Percentiles rank a stretch among this genome's conserved stretches.
phyloP scores from a whole-genome alignment of 2,113 vertebrate genomes.

The Excalfactoria chinensis region DNA sequence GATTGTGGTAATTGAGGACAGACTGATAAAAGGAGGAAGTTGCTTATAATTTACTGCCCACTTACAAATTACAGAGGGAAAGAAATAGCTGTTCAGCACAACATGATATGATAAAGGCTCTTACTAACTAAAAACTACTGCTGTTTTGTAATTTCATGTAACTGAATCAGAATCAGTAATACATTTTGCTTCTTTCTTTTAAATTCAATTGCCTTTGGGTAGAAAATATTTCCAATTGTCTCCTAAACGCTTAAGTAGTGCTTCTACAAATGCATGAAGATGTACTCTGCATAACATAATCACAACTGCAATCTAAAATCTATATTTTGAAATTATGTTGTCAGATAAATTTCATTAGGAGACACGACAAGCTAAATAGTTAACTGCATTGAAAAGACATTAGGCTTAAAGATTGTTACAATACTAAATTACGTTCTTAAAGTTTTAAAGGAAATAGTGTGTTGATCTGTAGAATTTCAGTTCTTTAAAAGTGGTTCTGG shows the following conservation, averaged over 20 bases:
- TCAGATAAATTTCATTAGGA: background rate
- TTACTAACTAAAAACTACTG: background rate
- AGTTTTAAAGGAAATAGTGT: background rate
- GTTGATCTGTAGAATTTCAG: background rate
- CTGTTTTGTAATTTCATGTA: background rate
- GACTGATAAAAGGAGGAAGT: background rate
- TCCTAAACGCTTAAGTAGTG: constrained; percentile 2
- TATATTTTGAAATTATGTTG: background rate
- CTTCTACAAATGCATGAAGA: background rate
- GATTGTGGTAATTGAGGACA: background rate
- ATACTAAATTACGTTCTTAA: background rate
- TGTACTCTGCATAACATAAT: background rate
- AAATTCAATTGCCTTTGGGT: background rate
- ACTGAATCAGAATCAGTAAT: constrained; percentile 21
- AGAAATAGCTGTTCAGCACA: background rate
- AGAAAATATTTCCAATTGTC: background rate
- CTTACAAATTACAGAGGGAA: background rate
- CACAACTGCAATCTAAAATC: background rate
- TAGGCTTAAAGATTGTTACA: background rate
- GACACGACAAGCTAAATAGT: background rate
- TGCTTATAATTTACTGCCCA: background rate
- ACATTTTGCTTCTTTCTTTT: background rate
- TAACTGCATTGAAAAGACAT: constrained; percentile 8
- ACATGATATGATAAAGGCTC: background rate
- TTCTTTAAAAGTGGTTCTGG: background rate